These are phyloP conservation scores for Carcinoscorpius rotundicauda DNA, from an alignment of 1,140 invertebrate genomes.

Conservation along the genomic window DNA sequence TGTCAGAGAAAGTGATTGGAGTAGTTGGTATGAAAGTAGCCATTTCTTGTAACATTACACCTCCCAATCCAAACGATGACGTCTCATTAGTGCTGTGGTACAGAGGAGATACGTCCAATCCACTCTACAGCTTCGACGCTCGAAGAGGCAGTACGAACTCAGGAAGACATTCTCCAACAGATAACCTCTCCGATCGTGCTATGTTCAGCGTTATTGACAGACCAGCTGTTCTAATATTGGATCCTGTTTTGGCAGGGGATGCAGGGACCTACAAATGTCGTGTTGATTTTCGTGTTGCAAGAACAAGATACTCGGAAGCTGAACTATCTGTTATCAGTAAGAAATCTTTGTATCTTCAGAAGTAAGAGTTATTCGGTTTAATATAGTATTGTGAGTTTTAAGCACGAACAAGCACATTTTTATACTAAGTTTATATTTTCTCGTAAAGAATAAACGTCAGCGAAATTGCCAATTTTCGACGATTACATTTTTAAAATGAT, in stretches of 20 bases:
- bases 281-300: conserved; percentile 79
- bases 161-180: conserved; percentile 20
- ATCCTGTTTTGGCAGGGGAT: conserved; percentile 61
- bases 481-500: too few relatives aligned
- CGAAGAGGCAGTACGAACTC: conserved; percentile 11
- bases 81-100: conserved; percentile 87
- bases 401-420: too few relatives aligned
- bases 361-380: too few relatives aligned
- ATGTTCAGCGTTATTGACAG: conserved; percentile 17
- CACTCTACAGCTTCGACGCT: conserved; percentile 47
- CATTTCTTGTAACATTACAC: conserved; percentile 71
- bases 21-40: conserved; percentile 8
- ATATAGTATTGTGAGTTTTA: too few relatives aligned
- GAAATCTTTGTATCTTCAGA: too few relatives aligned
- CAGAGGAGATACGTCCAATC: conserved; percentile 62
- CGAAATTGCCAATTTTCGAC: too few relatives aligned
- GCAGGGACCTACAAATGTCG: conserved; percentile 74
- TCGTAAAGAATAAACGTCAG: too few relatives aligned
- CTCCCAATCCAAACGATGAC: conserved; percentile 54
- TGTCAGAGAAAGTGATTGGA: too few relatives aligned
- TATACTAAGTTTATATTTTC: too few relatives aligned
- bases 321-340: too few relatives aligned
- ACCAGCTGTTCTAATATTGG: conserved; percentile 53
- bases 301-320: conserved; percentile 38
- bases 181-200: conserved; percentile 14